phyloP scores from a whole-genome alignment of 2,113 vertebrate species.

The Mesoclemmys tuberculata region DNA sequence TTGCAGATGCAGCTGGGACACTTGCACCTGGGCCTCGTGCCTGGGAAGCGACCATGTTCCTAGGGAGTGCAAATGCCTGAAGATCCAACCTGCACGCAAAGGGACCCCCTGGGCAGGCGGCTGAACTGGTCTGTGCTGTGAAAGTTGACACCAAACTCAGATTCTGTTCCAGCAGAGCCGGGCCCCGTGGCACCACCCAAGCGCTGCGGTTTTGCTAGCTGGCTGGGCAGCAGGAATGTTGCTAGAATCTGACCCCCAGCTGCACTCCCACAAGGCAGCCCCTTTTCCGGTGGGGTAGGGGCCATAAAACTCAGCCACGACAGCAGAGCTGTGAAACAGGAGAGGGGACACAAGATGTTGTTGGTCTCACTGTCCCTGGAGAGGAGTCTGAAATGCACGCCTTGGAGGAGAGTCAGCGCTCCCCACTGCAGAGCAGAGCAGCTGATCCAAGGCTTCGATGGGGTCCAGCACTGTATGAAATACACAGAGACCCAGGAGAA shows the following conservation, averaged over 20 bases:
- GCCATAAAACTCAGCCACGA: rapidly evolving
- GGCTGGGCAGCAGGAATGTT: neutral
- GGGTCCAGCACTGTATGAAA: rapidly evolving
- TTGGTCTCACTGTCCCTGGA: rapidly evolving
- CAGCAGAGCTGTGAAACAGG: rapidly evolving
- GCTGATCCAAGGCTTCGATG: neutral
- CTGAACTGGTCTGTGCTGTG: neutral
- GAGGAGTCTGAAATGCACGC: neutral
- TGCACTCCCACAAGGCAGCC: rapidly evolving
- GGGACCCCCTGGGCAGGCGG: neutral
- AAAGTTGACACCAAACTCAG: slow-evolving; percentile 41
- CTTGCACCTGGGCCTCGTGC: neutral
- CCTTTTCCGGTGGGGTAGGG: neutral
- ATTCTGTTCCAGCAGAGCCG: slow-evolving; percentile 55
- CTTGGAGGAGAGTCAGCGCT: neutral
- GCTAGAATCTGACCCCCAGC: neutral
- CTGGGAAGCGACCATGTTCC: neutral
- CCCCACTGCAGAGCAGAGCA: neutral
- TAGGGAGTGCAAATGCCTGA: neutral
- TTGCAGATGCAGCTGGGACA: no score
- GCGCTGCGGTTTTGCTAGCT: slow-evolving; percentile 51
- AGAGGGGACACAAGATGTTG: rapidly evolving
- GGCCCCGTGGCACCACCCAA: neutral
- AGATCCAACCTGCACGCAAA: neutral
- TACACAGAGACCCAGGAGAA: rapidly evolving